phyloP scores from a whole-genome alignment of 2,888 invertebrate genomes.

The Erebia ligea region DNA sequence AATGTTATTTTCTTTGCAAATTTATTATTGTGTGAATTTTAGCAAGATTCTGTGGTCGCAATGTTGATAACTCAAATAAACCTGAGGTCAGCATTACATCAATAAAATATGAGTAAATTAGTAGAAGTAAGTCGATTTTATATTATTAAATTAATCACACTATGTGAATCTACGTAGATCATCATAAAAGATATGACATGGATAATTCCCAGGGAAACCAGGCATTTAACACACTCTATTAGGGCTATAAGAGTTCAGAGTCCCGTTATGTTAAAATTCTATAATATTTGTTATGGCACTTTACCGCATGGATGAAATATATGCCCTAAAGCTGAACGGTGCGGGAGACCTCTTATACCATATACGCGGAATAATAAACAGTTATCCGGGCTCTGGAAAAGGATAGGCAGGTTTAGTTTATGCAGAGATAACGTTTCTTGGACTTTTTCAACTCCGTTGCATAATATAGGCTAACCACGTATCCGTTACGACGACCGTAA shows the following conservation, averaged over 20 bases:
- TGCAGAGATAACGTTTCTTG: conserved; percentile 38
- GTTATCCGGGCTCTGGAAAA: conserved; percentile 37
- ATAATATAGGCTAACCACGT: conserved; percentile 37
- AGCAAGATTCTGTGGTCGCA: too few relatives aligned
- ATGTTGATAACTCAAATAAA: too few relatives aligned
- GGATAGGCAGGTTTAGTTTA: conserved; percentile 35
- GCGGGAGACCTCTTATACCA: conserved; percentile 26
- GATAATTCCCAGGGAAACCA: conserved; percentile 1
- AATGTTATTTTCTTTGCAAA: too few relatives aligned
- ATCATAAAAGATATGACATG: neutral
- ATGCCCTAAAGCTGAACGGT: conserved; percentile 32
- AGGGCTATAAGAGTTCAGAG: conserved; percentile 18
- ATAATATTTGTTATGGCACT: conserved; percentile 31
- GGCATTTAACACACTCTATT: conserved; percentile 10
- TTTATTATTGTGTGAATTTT: too few relatives aligned
- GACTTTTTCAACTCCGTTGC: conserved; percentile 39
- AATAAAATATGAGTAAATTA: too few relatives aligned
- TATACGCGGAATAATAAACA: conserved; percentile 39
- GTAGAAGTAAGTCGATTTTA: too few relatives aligned
- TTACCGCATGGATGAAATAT: conserved; percentile 33
- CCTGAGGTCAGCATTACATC: too few relatives aligned
- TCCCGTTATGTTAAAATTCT: conserved; percentile 32
- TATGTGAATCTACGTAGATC: neutral
- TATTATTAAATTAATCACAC: too few relatives aligned
- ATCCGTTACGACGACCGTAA: conserved; percentile 38